Percentiles rank a stretch among this genome's conserved stretches.
Evolutionary conservation across 2,797 vertebrate species (phyloP).

Genomic region (Ptychobarbus kaznakovi): DNA sequence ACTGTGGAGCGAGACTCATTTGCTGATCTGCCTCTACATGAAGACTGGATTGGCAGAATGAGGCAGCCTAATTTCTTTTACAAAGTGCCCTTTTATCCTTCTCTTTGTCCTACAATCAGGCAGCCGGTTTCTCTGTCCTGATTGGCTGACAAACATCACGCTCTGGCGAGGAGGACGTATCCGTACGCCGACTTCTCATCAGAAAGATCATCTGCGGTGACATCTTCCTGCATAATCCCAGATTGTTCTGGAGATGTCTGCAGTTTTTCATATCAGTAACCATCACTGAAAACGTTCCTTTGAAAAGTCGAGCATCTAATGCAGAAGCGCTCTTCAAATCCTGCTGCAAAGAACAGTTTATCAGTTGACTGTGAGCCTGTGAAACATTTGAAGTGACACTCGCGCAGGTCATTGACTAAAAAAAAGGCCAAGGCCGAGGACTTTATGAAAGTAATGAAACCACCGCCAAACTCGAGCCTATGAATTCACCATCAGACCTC

Average conservation of each 20-base stretch:
- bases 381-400: slow-evolving; percentile 44
- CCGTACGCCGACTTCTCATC: not conserved
- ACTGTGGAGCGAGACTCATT: slow-evolving; percentile 11
- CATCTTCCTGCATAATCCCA: slow-evolving; percentile 39
- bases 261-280: slow-evolving; percentile 30
- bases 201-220: slow-evolving; percentile 33
- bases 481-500: slow-evolving; percentile 39
- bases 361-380: slow-evolving; percentile 26
- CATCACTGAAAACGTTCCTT: slow-evolving; percentile 21
- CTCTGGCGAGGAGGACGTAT: not conserved
- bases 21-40: slow-evolving; percentile 28
- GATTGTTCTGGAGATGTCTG: slow-evolving; percentile 34
- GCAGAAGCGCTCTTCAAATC: slow-evolving; percentile 1
- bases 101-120: slow-evolving; percentile 44
- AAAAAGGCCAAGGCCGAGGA: slow-evolving; percentile 24
- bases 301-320: slow-evolving; percentile 24
- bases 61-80: slow-evolving; percentile 57
- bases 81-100: slow-evolving; percentile 61
- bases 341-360: slow-evolving; percentile 30
- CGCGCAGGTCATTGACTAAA: slow-evolving; percentile 12
- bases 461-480: slow-evolving; percentile 28
- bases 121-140: slow-evolving; percentile 23
- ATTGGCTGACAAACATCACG: slow-evolving; percentile 33
- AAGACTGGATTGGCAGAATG: slow-evolving; percentile 40
- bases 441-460: slow-evolving; percentile 33